Evolutionary conservation across 1,140 invertebrate species (phyloP).

Genomic region (Lysiphlebus fabarum): DNA sequence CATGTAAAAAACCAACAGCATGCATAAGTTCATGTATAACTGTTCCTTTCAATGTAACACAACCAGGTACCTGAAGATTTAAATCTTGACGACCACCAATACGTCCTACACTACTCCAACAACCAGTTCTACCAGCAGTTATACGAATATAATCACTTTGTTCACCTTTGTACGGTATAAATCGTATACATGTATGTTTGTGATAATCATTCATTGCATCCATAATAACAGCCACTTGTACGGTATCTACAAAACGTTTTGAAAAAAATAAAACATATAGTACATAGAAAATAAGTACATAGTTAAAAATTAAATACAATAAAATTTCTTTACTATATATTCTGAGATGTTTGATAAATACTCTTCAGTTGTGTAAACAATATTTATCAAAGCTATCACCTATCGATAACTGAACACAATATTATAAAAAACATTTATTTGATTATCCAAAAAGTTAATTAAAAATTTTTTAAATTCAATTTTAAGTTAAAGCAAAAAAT

Average conservation of each 20-base stretch:
- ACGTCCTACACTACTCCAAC: conserved; percentile 76
- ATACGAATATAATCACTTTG: conserved; percentile 70
- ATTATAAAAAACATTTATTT: no score
- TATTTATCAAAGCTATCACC: no score
- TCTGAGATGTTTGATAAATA: no score
- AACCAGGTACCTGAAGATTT: conserved; percentile 72
- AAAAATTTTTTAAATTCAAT: no score
- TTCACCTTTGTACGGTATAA: conserved; percentile 59
- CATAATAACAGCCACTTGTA: conserved; percentile 57
- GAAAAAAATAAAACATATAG: neutral
- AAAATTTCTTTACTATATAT: no score
- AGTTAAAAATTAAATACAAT: no score
- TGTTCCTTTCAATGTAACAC: conserved; percentile 69
- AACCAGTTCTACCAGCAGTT: conserved; percentile 67
- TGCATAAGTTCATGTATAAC: conserved; percentile 86
- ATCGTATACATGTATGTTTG: conserved; percentile 70
- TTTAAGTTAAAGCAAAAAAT: no score
- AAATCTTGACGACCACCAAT: conserved; percentile 69
- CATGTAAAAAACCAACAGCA: conserved; percentile 80
- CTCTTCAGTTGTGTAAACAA: no score
- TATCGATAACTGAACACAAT: no score
- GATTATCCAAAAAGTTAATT: no score
- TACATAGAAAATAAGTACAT: no score
- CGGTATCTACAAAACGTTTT: conserved; percentile 5
- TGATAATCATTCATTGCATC: conserved; percentile 68